These are phyloP conservation scores for Melanogrammus aeglefinus DNA, from an alignment of 2,797 vertebrate genomes.

Conservation along the genomic window DNA sequence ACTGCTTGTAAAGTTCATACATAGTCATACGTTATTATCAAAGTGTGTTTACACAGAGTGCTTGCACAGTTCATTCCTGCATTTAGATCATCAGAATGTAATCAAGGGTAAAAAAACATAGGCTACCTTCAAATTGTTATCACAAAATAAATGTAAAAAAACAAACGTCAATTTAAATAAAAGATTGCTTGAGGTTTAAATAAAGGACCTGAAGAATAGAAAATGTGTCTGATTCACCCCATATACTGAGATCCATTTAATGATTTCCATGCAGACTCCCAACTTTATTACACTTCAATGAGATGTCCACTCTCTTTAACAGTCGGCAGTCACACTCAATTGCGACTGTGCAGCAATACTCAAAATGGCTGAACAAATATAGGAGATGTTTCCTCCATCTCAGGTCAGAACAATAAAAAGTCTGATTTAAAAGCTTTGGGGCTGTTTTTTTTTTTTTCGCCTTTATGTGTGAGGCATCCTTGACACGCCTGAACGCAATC, in stretches of 20 bases:
- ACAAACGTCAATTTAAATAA: not conserved
- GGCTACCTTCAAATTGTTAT: not conserved
- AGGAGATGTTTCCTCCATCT: conserved; percentile 14
- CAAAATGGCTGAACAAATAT: not conserved
- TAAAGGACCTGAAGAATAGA: not conserved
- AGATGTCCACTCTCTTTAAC: not conserved
- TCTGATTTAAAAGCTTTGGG: conserved; percentile 53
- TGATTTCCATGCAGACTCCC: not conserved
- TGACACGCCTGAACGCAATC: conserved; percentile 58
- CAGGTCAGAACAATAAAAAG: conserved; percentile 22
- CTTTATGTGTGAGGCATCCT: conserved; percentile 41
- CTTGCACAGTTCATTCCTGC: not conserved
- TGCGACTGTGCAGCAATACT: not conserved
- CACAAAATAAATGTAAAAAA: not conserved
- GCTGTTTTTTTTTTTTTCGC: conserved; percentile 23
- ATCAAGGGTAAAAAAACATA: not conserved
- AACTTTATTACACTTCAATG: not conserved
- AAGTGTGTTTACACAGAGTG: not conserved
- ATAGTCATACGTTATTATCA: conserved; percentile 5
- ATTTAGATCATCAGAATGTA: not conserved
- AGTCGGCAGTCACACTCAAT: not conserved
- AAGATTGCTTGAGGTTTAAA: not conserved
- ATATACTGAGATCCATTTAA: not conserved
- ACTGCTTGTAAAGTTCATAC: conserved; percentile 8
- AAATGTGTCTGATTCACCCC: not conserved